These are phyloP conservation scores for Aplysina aerophoba DNA, from an alignment of 37 sponge, comb jelly and placozoan genomes.

Conservation along the genomic window DNA sequence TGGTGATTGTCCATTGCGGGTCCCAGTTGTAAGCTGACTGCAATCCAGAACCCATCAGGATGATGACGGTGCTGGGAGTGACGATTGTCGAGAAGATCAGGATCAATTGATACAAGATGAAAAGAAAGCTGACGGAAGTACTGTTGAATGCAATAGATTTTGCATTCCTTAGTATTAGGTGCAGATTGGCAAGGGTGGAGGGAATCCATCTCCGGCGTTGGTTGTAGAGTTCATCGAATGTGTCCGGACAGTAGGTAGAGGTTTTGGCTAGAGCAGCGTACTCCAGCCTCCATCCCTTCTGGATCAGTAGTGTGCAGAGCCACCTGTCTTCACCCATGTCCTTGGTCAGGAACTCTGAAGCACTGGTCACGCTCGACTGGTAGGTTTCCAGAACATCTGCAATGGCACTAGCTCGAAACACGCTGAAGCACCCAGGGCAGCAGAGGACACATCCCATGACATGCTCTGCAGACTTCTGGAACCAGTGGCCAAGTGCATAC, in stretches of 20 bases:
- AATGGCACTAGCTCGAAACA: conserved; percentile 79
- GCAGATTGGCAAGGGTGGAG: conserved; percentile 85
- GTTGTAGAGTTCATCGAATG: conserved; percentile 86
- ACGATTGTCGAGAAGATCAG: conserved; percentile 78
- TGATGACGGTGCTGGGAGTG: conserved; percentile 79
- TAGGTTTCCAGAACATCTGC: conserved; percentile 66
- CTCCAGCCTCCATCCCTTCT: conserved; percentile 84
- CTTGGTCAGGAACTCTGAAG: conserved; percentile 84
- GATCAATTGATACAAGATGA: conserved; percentile 78
- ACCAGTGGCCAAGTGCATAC: conserved; percentile 90
- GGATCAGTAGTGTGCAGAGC: conserved; percentile 90
- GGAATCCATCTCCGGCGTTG: conserved; percentile 92
- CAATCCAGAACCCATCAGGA: conserved; percentile 76
- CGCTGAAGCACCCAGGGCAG: conserved; percentile 91
- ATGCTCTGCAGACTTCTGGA: conserved; percentile 84
- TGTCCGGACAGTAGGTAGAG: conserved; percentile 79
- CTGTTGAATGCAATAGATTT: conserved; percentile 52
- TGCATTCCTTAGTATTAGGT: conserved; percentile 44
- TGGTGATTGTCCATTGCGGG: not conserved
- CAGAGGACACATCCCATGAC: conserved; percentile 88
- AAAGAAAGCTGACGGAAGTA: conserved; percentile 66
- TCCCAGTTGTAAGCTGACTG: conserved; percentile 44
- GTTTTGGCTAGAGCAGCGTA: conserved; percentile 83
- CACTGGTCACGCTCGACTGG: conserved; percentile 61
- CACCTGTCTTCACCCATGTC: conserved; percentile 97